phyloP scores from a whole-genome alignment of 2,113 vertebrate genomes.

The Jaculus jaculus region DNA sequence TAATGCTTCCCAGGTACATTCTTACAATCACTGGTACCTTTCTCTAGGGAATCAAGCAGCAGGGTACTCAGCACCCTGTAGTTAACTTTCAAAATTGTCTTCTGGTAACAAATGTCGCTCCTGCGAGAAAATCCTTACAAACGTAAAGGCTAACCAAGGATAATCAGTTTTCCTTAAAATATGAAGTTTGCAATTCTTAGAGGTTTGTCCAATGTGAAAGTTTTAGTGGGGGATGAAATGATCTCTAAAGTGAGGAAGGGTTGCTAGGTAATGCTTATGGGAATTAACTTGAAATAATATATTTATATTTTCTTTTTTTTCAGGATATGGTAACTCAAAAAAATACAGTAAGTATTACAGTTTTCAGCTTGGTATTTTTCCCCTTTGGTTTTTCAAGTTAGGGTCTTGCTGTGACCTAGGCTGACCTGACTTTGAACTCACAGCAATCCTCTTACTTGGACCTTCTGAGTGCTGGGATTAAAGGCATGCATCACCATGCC shows the following conservation, averaged over 20 bases:
- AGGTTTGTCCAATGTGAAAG: background rate
- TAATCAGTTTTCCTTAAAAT: constrained; percentile 4
- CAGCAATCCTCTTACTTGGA: too few species aligned
- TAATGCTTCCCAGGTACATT: background rate
- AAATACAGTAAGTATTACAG: constrained; percentile 94
- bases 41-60: background rate
- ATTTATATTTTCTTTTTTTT: constrained; percentile 69
- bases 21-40: background rate
- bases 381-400: background rate
- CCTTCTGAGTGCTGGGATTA: too few species aligned
- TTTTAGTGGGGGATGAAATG: background rate
- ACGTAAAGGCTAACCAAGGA: background rate
- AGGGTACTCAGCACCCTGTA: background rate
- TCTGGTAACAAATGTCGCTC: background rate
- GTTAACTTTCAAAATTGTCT: background rate
- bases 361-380: background rate
- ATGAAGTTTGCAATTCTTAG: background rate
- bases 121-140: background rate
- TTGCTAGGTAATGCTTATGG: constrained; percentile 8
- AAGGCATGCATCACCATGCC: too few species aligned
- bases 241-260: background rate
- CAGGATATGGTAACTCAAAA: constrained; percentile 96
- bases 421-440: too few species aligned
- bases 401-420: background rate
- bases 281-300: constrained; percentile 32